phyloP scores from a whole-genome alignment of 2,888 invertebrate species.

The Zaprionus obscuricornis region DNA sequence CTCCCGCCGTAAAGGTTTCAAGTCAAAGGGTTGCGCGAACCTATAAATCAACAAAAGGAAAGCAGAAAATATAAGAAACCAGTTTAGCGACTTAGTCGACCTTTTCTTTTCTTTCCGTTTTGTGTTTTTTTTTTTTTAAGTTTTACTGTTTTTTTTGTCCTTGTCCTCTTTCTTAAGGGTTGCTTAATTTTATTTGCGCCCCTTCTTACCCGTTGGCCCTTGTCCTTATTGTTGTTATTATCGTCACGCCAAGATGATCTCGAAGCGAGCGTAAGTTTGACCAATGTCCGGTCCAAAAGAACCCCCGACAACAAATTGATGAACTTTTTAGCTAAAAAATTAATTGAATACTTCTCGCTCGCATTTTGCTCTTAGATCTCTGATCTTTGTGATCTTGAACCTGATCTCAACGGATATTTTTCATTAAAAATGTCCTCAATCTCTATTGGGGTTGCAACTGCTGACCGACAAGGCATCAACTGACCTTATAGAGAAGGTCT shows the following conservation, averaged over 20 bases:
- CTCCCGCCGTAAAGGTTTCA: too few species aligned
- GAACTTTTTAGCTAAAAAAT: conserved; percentile 58
- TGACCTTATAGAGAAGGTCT: too few species aligned
- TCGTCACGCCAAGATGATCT: conserved; percentile 31
- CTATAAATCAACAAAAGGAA: conserved; percentile 61
- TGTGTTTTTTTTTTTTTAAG: conserved; percentile 18
- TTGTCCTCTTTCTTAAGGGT: not conserved
- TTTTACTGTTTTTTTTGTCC: not conserved
- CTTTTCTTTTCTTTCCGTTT: conserved; percentile 2
- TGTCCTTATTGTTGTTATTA: not conserved
- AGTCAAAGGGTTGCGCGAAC: conserved; percentile 54
- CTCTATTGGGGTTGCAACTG: conserved; percentile 4
- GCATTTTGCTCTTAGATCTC: conserved; percentile 35
- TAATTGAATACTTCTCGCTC: conserved; percentile 73
- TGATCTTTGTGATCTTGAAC: conserved; percentile 57
- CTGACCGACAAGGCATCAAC: too few species aligned
- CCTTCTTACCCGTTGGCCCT: too few species aligned
- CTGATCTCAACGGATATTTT: conserved; percentile 41
- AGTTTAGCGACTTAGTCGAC: conserved; percentile 65
- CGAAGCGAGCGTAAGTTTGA: conserved; percentile 21
- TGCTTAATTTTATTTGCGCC: not conserved
- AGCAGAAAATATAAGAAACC: conserved; percentile 36
- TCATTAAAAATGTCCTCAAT: conserved; percentile 66
- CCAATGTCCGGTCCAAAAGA: conserved; percentile 39
- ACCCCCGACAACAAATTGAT: conserved; percentile 38